Evolutionary conservation across 2,113 vertebrate species (phyloP).

Genomic region (Chiloscyllium plagiosum): DNA sequence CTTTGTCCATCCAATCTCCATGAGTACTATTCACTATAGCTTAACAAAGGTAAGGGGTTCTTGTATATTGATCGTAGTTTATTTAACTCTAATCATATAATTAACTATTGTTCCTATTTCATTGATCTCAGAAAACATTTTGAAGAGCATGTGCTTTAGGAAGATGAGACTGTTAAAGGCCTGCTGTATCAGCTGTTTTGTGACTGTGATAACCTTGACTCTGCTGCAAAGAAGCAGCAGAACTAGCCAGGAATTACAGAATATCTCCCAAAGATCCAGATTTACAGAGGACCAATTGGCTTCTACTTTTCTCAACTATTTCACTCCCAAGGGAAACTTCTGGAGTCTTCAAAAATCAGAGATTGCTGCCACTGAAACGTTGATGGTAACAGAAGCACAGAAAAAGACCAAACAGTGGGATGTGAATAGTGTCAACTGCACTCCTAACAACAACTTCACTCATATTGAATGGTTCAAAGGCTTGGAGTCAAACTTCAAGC

Average conservation of each 20-base stretch:
- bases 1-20: neutral
- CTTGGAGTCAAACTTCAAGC: conserved; percentile 74
- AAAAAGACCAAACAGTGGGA: conserved; percentile 63
- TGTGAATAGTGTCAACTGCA: conserved; percentile 72
- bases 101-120: neutral
- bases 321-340: conserved; percentile 51
- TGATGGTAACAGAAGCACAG: neutral
- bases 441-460: conserved; percentile 70
- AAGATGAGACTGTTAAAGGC: neutral
- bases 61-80: neutral
- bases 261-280: neutral
- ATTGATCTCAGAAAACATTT: neutral
- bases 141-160: neutral
- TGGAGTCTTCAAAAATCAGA: conserved; percentile 62
- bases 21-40: neutral
- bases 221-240: conserved; percentile 68
- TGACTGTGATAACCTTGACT: conserved; percentile 64
- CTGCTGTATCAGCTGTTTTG: conserved; percentile 62
- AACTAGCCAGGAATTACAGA: conserved; percentile 44
- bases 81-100: neutral
- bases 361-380: neutral
- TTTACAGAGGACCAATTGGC: conserved; percentile 42
- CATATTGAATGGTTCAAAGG: conserved; percentile 68
- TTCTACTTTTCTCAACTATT: conserved; percentile 36
- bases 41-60: neutral